These are phyloP conservation scores for Eucidaris tribuloides DNA, from an alignment of 35 echinoderm and acorn worm species.

Conservation along the genomic window DNA sequence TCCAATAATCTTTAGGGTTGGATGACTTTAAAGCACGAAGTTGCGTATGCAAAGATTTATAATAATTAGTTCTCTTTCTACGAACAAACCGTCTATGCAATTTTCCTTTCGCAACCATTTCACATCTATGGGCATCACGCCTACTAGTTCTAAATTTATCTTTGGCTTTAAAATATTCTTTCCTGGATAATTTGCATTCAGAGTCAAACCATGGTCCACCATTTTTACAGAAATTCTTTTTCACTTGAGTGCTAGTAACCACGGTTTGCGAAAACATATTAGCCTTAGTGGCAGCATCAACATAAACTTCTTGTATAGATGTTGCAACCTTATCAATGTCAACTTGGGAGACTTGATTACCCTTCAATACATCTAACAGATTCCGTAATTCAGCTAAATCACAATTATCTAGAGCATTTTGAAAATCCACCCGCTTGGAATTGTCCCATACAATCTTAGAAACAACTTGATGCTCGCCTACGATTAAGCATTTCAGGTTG, in stretches of 20 bases:
- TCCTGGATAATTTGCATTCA: not conserved
- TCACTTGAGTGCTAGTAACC: not conserved
- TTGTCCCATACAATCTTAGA: not conserved
- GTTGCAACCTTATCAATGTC: constrained; percentile 9
- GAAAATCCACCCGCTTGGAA: not conserved
- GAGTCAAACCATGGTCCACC: not conserved
- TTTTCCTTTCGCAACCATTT: not conserved
- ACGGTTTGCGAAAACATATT: constrained; percentile 1
- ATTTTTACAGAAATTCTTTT: not conserved
- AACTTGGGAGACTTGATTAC: not conserved
- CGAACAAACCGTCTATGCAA: not conserved
- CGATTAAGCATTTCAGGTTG: not conserved
- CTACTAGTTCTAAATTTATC: not conserved
- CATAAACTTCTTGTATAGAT: not conserved
- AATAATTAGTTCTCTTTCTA: not conserved
- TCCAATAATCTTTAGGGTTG: constrained; percentile 22
- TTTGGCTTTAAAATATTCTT: constrained; percentile 1
- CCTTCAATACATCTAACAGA: not conserved
- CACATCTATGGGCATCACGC: not conserved
- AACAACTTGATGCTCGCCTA: not conserved
- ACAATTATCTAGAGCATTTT: not conserved
- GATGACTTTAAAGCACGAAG: not conserved
- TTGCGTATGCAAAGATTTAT: not conserved
- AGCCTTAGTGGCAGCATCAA: not conserved
- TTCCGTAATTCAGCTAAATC: not conserved